Conservation (phyloP, 2,888 invertebrate species). For the Heliconius charithonia region DNA sequence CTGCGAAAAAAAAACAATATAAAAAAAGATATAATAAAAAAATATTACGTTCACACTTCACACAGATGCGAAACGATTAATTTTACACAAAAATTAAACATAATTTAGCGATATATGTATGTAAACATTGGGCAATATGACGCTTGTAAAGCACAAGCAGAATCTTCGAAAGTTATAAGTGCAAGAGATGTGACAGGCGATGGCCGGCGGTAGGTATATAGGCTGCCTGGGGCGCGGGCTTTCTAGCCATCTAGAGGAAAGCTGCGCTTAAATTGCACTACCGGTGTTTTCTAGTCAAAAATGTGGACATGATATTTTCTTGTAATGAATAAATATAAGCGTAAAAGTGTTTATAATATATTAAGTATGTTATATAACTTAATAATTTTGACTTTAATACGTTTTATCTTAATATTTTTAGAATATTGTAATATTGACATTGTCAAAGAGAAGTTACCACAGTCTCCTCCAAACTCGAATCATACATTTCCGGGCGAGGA, state of each 20-base stretch:
- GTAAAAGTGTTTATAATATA: background rate
- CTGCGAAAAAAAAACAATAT: too few relatives aligned
- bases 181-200: conserved; percentile 53
- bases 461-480: background rate
- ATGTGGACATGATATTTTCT: conserved; percentile 15
- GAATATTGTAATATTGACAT: background rate
- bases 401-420: too few relatives aligned
- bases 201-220: conserved; percentile 55
- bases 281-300: conserved; percentile 31
- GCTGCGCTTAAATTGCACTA: conserved; percentile 43
- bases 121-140: conserved; percentile 11
- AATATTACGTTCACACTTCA: too few relatives aligned
- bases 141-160: conserved; percentile 42
- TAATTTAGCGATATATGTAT: too few relatives aligned
- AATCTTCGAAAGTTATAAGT: conserved; percentile 65
- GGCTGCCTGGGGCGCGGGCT: conserved; percentile 59
- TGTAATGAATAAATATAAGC: background rate
- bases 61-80: too few relatives aligned
- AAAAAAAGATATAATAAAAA: too few relatives aligned
- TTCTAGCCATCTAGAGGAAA: conserved; percentile 53
- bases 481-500: too few relatives aligned
- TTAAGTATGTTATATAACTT: too few relatives aligned
- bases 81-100: too few relatives aligned
- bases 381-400: too few relatives aligned
- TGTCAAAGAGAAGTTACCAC: background rate